Evolutionary conservation across 2,797 vertebrate genomes (phyloP).

Genomic region (Discoglossus pictus): DNA sequence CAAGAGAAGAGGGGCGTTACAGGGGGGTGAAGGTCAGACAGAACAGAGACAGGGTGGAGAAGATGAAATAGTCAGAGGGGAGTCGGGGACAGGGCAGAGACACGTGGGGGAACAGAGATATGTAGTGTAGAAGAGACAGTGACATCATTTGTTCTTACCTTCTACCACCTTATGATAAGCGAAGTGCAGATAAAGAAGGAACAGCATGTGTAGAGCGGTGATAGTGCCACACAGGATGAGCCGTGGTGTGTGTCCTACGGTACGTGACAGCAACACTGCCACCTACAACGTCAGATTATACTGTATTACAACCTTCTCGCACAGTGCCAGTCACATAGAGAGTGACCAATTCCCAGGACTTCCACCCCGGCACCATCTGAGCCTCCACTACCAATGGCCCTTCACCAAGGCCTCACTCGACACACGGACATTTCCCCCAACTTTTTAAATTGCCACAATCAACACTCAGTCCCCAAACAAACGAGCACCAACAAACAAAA

Average conservation of each 20-base stretch:
- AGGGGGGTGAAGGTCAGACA: neutral
- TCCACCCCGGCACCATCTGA: too few species aligned
- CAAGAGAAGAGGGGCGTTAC: neutral
- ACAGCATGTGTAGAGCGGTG: conserved; percentile 90
- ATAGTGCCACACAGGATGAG: conserved; percentile 88
- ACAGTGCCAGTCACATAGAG: neutral
- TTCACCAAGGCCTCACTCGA: too few species aligned
- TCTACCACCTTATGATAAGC: conserved; percentile 95
- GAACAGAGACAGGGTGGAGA: neutral
- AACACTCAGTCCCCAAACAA: too few species aligned
- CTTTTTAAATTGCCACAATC: too few species aligned
- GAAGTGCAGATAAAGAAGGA: conserved; percentile 96
- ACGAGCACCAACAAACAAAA: too few species aligned
- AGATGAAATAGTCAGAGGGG: neutral
- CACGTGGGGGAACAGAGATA: neutral
- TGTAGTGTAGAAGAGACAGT: neutral
- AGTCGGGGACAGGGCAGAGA: neutral
- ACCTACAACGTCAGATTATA: conserved; percentile 18
- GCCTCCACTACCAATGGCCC: too few species aligned
- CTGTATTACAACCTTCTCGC: too few species aligned
- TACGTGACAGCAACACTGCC: conserved; percentile 87
- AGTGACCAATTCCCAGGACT: too few species aligned
- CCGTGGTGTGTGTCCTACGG: conserved; percentile 89
- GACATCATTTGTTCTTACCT: conserved; percentile 77
- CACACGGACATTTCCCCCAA: too few species aligned